phyloP scores from a whole-genome alignment of 2,113 vertebrate genomes.

The Pithys albifrons region DNA sequence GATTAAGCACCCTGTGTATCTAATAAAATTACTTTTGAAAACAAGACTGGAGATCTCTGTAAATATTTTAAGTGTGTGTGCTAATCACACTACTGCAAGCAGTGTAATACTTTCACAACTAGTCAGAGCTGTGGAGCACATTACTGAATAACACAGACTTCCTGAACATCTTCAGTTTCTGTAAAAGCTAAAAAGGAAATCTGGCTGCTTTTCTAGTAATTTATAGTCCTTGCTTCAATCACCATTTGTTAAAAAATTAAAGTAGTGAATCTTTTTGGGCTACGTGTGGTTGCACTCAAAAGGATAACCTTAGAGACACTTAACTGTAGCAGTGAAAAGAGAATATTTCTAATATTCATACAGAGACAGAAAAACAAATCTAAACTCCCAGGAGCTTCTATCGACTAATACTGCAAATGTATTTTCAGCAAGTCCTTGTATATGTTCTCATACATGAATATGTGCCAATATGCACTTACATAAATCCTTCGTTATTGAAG shows the following conservation, averaged over 20 bases:
- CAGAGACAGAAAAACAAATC: not conserved
- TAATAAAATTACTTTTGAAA: conserved; percentile 2
- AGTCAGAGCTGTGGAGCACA: not conserved
- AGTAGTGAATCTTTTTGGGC: not conserved
- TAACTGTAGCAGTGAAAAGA: not conserved
- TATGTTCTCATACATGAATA: conserved; percentile 24
- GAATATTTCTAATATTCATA: not conserved
- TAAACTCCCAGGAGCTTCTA: not conserved
- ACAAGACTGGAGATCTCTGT: not conserved
- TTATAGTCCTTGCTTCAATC: not conserved
- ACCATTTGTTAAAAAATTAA: not conserved
- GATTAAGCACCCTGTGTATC: not conserved
- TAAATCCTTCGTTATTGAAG: not conserved
- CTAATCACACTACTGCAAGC: not conserved
- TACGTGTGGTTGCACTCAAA: not conserved
- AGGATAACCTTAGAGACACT: not conserved
- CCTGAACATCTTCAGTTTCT: not conserved
- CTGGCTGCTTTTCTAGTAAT: not conserved
- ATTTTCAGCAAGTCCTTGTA: not conserved
- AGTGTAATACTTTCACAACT: not conserved
- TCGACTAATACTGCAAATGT: not conserved
- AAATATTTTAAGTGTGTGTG: not conserved
- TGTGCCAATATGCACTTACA: not conserved
- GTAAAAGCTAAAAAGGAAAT: not conserved
- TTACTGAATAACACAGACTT: not conserved